Conservation (phyloP, 2,113 vertebrate genomes). For the Pelusios castaneus region DNA sequence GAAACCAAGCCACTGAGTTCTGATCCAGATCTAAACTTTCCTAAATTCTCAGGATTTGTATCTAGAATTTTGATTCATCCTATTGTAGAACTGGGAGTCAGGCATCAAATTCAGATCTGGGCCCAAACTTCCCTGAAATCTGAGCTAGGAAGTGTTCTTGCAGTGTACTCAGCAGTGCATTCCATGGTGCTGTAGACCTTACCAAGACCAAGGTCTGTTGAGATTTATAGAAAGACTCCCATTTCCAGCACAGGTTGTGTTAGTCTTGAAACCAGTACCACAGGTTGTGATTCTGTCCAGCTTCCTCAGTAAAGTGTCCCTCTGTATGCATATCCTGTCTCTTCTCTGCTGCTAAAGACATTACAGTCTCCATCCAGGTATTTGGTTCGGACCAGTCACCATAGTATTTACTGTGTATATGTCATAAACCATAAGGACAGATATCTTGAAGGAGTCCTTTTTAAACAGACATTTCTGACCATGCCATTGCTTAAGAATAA, state of each 20-base stretch:
- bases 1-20: neutral
- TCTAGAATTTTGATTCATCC: neutral
- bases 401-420: neutral
- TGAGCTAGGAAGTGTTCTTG: neutral
- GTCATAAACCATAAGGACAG: neutral
- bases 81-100: neutral
- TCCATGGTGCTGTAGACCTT: neutral
- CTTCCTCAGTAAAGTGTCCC: neutral
- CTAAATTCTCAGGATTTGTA: neutral
- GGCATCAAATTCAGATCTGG: neutral
- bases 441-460: accelerated
- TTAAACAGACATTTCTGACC: neutral
- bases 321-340: neutral
- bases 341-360: neutral
- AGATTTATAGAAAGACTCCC: neutral
- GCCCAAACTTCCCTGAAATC: neutral
- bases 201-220: neutral
- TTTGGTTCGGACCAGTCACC: neutral
- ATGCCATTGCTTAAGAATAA: neutral
- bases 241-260: neutral
- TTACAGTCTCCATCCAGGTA: neutral
- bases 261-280: neutral
- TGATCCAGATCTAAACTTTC: neutral
- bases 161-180: neutral
- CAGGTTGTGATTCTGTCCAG: neutral